A percentile compares a stretch with the other conserved stretches of the same genome.
phyloP scores from a whole-genome alignment of 2,113 vertebrate genomes.

The Marcusenius ussheri region DNA sequence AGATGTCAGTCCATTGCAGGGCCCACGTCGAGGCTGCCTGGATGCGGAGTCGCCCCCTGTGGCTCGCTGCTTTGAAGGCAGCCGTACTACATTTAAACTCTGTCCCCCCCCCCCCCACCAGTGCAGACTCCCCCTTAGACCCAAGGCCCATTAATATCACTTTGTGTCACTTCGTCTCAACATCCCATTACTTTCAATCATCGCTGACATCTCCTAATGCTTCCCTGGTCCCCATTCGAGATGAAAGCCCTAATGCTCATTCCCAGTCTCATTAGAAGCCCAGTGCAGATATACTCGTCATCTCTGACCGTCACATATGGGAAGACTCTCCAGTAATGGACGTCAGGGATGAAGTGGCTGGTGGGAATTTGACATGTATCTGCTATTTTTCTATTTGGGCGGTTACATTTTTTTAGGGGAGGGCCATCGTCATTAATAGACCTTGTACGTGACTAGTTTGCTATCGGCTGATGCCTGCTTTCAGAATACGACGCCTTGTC shows the following conservation, averaged over 20 bases:
- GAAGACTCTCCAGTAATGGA: slow-evolving; percentile 45
- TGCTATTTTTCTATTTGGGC: slow-evolving; percentile 23
- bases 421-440: neutral
- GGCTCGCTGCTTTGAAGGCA: neutral
- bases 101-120: neutral
- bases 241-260: slow-evolving; percentile 51
- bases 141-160: slow-evolving; percentile 53
- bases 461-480: neutral
- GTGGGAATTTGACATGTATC: slow-evolving; percentile 23
- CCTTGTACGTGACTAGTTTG: neutral
- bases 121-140: slow-evolving; percentile 25
- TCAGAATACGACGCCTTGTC: neutral
- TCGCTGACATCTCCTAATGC: slow-evolving; percentile 37
- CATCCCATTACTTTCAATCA: slow-evolving; percentile 50
- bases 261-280: slow-evolving; percentile 55
- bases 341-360: slow-evolving; percentile 49
- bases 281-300: slow-evolving; percentile 52
- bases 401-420: neutral
- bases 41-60: neutral
- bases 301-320: slow-evolving; percentile 45
- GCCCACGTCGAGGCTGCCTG: neutral
- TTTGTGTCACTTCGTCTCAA: slow-evolving; percentile 55
- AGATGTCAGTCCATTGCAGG: neutral
- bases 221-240: slow-evolving; percentile 36
- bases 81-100: neutral